These are phyloP conservation scores for Trematomus bernacchii DNA, from an alignment of 2,797 vertebrate genomes.

Conservation along the genomic window DNA sequence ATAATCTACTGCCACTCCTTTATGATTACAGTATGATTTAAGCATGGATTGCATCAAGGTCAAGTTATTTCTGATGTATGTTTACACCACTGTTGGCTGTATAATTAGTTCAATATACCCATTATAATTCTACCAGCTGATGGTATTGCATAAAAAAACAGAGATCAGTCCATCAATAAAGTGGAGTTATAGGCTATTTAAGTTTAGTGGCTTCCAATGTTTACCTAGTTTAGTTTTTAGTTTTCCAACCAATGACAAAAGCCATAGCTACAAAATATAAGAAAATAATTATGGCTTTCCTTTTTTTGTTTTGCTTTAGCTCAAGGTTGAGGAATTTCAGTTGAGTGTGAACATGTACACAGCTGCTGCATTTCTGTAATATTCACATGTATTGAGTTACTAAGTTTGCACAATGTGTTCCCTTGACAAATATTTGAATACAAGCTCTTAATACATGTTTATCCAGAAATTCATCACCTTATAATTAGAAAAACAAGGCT, in stretches of 20 bases:
- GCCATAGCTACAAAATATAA: not conserved
- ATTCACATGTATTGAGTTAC: not conserved
- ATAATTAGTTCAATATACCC: conserved; percentile 26
- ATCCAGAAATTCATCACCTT: not conserved
- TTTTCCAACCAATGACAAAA: not conserved
- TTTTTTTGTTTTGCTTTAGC: not conserved
- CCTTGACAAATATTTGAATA: not conserved
- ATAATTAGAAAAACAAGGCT: not conserved
- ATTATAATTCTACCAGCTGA: conserved; percentile 30
- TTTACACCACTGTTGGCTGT: conserved; percentile 12
- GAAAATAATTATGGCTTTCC: not conserved
- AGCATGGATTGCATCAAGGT: conserved; percentile 26
- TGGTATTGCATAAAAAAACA: conserved; percentile 41
- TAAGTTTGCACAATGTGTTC: not conserved
- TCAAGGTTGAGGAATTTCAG: conserved; percentile 9
- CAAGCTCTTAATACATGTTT: not conserved
- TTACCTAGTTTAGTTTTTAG: not conserved
- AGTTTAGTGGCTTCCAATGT: conserved; percentile 4
- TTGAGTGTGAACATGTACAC: conserved; percentile 18
- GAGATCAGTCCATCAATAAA: conserved; percentile 33
- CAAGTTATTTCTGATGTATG: conserved; percentile 12
- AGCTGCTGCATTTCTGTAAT: conserved; percentile 18
- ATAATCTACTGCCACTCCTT: conserved; percentile 14
- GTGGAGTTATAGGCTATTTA: conserved; percentile 12
- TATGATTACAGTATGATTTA: conserved; percentile 13